phyloP scores from a whole-genome alignment of 2,113 vertebrate genomes.

The Neofelis nebulosa region DNA sequence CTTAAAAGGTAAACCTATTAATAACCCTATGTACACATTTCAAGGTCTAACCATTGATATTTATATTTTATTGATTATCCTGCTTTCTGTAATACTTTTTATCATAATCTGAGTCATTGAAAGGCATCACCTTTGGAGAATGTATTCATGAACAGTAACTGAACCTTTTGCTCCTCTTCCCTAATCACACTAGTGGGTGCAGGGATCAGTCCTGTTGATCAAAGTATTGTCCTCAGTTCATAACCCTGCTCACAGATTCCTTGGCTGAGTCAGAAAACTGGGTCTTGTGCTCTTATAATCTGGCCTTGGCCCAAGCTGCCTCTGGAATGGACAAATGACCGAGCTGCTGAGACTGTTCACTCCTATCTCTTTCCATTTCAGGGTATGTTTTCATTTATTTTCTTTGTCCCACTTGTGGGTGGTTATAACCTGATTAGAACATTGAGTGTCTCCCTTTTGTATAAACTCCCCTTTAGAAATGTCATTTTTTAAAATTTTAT shows the following conservation, averaged over 20 bases:
- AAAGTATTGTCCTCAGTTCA: not conserved
- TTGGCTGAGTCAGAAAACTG: not conserved
- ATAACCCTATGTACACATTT: not conserved
- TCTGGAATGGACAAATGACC: not conserved
- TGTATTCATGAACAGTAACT: not conserved
- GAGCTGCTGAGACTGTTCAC: not conserved
- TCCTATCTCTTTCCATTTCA: not conserved
- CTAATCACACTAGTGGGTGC: not conserved
- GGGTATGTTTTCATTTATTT: not conserved
- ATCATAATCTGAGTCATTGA: not conserved
- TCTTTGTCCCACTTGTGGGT: not conserved
- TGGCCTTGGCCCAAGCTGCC: not conserved
- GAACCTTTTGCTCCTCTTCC: not conserved
- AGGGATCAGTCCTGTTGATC: not conserved
- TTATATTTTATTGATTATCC: not conserved
- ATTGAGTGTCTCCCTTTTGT: not conserved
- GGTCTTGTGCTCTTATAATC: not conserved
- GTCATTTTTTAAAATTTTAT: not conserved
- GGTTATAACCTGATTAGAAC: not conserved
- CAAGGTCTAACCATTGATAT: not conserved
- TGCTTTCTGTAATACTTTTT: not conserved
- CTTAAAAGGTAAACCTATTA: not conserved
- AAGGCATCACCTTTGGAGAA: not conserved
- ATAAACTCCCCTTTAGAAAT: not conserved
- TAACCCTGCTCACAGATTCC: not conserved